Evolutionary conservation across 2,113 vertebrate genomes (phyloP), one percentile per base, ranked within the genome.

Genomic region (Antennarius striatus): DNA sequence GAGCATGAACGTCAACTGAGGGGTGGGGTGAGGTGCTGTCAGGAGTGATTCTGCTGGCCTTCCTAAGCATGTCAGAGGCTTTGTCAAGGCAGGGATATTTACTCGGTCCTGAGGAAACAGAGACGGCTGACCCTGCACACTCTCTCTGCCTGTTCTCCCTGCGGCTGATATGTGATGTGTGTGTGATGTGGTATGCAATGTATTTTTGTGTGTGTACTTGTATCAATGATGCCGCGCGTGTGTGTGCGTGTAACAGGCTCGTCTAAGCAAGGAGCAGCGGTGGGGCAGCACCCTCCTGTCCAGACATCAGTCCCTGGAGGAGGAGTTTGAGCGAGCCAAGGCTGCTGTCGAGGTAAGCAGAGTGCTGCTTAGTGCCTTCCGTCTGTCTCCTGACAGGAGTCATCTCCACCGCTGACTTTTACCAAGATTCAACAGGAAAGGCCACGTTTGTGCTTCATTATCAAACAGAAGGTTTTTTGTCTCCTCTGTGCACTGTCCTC

Each of bases 271-370:
- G 91, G 96, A 99, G 62, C 95, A 94, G 48, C 93, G 94, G 7
- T 96, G 92, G 94, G 96, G 96, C 71, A 93, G 93, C 4, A 85
- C 94, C n/a, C 91, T 95, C 16, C 93, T 99, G 67, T 98, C 98
- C 79, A 93, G 98, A 91, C 96, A 99, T 86, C 97, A 99, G 74
- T 99, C 97, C 69, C 90, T 98, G 77, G 98, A 99, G 91, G 98
- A 99, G 72, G 98, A 99, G 92, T 99, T 97, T 92, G 98, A 99
- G 91, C 93, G 97, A 68, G 98, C 98, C 74, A 99, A 99, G 90
- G 98, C 98, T 76, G 98, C 98, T 46, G 97, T 99, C 66, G 98
- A 99, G 95, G 98, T 99, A 94, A 89, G 85, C 62, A 57, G 6
- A 67, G 69, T 48, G 59, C 63, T 61, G 22, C 55, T 65, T 59